Evolutionary conservation across 2,797 vertebrate species (phyloP), one percentile per base, ranked within the genome.

Genomic region (Graptemys geographica): DNA sequence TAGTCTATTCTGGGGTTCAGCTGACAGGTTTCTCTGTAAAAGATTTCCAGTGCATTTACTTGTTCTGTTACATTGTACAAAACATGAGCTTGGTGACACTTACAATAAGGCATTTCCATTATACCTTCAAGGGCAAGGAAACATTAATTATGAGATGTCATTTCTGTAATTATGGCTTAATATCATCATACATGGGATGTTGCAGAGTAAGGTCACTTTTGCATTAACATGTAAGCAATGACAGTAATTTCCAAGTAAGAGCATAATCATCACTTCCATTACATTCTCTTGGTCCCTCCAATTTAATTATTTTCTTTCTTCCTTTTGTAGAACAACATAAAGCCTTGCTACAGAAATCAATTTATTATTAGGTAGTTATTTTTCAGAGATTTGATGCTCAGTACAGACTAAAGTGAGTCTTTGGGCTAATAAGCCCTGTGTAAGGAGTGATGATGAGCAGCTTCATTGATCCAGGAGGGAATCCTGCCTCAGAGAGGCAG

Each of bases 211-310:
- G 49, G 23, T 56, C 13, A 91, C 19, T 52, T 62, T 47, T 79
- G 16, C 55, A 90, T 80, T 86, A 92, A 86, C 44, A 82, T 5
- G 89, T 85, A 81, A 12, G 69, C 1, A 27, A 55, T 52, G 92
- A 81, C 7, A 49, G 6, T 76, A 93, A 94, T 92, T 96, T 95
- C 52, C 33, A 89, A 88, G 51, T 85, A 90, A 81, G 52, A 33
- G 57, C 59, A 56, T 56, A 74, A 47, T 92, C 33, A 92, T n/a
- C 6, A 88, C 23, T 69, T 88, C 93, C 79, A 89, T 86, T 90
- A 93, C 47, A 6, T 81, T 47, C 81, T 25, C 69, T 85, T 44
- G 10, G 19, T 15, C 89, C 86, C 59, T 92, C 86, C 74, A 79
- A 8, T 53, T 33, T 84, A 96, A 92, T 96, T 91, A 90, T 83